Evolutionary conservation across 2,797 vertebrate genomes (phyloP).

Genomic region (Rhinella marina): DNA sequence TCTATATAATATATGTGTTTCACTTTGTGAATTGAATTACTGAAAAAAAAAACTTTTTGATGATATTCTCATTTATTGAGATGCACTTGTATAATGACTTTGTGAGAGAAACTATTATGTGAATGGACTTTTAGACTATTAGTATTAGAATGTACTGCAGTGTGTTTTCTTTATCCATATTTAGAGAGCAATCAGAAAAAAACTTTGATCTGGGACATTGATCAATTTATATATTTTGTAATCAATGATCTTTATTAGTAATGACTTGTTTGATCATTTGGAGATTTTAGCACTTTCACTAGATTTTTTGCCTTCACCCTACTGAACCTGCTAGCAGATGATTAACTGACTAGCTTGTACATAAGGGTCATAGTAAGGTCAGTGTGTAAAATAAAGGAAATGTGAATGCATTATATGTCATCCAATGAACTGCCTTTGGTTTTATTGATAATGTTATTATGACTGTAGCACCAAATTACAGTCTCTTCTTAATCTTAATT

Average conservation of each 20-base stretch:
- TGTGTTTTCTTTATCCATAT: not conserved
- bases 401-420: constrained; percentile 24
- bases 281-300: not conserved
- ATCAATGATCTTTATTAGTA: not conserved
- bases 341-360: constrained; percentile 35
- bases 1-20: too few relatives aligned
- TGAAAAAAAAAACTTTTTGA: too few relatives aligned
- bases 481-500: constrained; percentile 52
- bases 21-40: too few relatives aligned
- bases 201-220: not conserved
- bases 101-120: not conserved
- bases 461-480: constrained; percentile 44
- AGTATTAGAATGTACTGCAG: too few relatives aligned
- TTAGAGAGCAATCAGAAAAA: not conserved
- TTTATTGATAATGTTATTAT: constrained; percentile 60
- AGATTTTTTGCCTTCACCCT: not conserved
- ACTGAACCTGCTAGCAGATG: constrained; percentile 32
- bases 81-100: too few relatives aligned
- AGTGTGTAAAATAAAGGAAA: constrained; percentile 47
- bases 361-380: constrained; percentile 49
- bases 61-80: too few relatives aligned
- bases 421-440: constrained; percentile 52
- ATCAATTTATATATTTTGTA: not conserved
- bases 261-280: not conserved
- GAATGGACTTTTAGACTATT: not conserved